Evolutionary conservation across 2,113 vertebrate species (phyloP).

Genomic region (Lycaon pictus): DNA sequence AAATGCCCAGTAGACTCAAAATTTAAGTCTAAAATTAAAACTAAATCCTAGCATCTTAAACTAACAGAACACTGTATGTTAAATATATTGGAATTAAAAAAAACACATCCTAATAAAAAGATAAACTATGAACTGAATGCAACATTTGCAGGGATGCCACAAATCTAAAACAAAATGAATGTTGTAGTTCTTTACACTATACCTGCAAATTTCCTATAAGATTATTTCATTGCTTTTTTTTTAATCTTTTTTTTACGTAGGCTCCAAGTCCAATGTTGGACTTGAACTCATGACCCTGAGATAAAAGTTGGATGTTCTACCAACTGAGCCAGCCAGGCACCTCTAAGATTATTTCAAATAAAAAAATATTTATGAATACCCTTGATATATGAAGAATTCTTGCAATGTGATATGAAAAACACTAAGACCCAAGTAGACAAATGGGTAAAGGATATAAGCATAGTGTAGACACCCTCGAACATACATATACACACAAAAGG

Average conservation of each 20-base stretch:
- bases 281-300: too few relatives aligned
- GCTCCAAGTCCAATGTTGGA: too few relatives aligned
- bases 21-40: conserved; percentile 43
- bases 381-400: conserved; percentile 15
- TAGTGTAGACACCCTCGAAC: neutral
- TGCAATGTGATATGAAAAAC: conserved; percentile 16
- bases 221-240: neutral
- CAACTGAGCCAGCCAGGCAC: too few relatives aligned
- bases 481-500: neutral
- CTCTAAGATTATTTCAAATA: conserved; percentile 5
- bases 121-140: neutral
- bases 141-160: neutral
- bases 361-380: neutral
- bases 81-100: neutral
- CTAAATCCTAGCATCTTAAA: neutral
- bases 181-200: neutral
- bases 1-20: conserved; percentile 2
- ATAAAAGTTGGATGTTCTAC: too few relatives aligned
- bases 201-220: neutral
- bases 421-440: neutral
- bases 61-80: neutral
- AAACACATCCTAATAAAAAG: neutral
- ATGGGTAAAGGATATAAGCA: neutral
- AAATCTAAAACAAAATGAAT: neutral
- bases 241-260: neutral